These are phyloP conservation scores for Excalfactoria chinensis DNA, from an alignment of 2,113 vertebrate species.

Conservation along the genomic window DNA sequence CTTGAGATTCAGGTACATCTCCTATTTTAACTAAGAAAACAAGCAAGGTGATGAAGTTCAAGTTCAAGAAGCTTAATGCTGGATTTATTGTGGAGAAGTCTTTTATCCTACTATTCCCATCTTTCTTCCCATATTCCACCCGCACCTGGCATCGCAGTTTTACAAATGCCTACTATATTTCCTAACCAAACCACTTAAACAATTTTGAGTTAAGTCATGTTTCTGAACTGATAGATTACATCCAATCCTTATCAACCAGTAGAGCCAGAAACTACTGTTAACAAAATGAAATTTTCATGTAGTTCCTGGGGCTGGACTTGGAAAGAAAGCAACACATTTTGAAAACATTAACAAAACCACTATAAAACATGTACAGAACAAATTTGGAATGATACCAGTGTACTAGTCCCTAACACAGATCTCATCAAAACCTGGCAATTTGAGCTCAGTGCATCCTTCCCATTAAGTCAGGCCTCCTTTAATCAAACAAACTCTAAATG, in stretches of 20 bases:
- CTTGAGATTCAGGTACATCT: not conserved
- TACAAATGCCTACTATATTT: not conserved
- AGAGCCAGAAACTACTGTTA: not conserved
- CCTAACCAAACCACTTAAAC: not conserved
- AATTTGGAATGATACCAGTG: not conserved
- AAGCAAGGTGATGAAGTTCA: not conserved
- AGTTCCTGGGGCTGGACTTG: not conserved
- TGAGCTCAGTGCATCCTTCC: not conserved
- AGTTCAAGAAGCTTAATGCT: not conserved
- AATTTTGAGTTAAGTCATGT: not conserved
- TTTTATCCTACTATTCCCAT: not conserved
- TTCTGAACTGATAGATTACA: not conserved
- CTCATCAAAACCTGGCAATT: not conserved
- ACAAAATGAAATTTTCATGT: not conserved
- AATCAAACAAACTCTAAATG: not conserved
- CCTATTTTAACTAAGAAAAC: not conserved
- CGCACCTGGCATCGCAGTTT: not conserved
- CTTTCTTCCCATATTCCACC: not conserved
- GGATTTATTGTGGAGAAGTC: not conserved
- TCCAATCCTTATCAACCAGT: not conserved
- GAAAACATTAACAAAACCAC: not conserved
- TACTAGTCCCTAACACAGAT: not conserved
- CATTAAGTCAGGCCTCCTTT: not conserved
- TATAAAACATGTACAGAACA: not conserved
- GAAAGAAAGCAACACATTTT: not conserved